Evolutionary conservation across 37 sponge, comb jelly and placozoan species (phyloP).

Genomic region (Halichondria panicea): DNA sequence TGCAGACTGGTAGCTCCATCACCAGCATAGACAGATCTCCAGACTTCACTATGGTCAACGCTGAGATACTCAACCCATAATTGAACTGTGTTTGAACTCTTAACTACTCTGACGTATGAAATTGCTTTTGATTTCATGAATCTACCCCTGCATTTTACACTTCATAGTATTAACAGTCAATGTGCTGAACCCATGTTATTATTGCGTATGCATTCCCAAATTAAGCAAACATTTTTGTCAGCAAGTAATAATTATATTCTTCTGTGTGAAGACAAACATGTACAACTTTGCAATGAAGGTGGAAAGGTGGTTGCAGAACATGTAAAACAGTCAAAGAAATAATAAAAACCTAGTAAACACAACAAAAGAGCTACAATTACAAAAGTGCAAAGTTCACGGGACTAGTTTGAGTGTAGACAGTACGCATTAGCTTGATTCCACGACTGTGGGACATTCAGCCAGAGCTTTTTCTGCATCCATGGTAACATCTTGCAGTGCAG

Average conservation of each 20-base stretch:
- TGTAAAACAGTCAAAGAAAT: background rate
- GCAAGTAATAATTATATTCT: too few relatives aligned
- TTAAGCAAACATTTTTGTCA: too few relatives aligned
- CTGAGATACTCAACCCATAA: too few relatives aligned
- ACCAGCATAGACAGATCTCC: background rate
- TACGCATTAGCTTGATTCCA: background rate
- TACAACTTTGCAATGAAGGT: too few relatives aligned
- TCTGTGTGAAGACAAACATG: too few relatives aligned
- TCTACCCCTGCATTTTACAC: too few relatives aligned
- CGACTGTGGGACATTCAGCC: conserved; percentile 2
- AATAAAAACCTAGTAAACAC: background rate
- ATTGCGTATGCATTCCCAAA: too few relatives aligned
- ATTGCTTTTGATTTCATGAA: too few relatives aligned
- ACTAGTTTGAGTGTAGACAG: background rate
- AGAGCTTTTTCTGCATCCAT: conserved; percentile 39
- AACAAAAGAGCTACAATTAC: background rate
- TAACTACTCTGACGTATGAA: too few relatives aligned
- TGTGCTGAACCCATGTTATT: too few relatives aligned
- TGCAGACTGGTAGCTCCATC: background rate
- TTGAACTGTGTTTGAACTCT: too few relatives aligned
- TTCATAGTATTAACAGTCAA: too few relatives aligned
- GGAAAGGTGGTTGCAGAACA: background rate
- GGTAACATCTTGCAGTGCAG: conserved; percentile 56
- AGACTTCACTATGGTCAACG: background rate
- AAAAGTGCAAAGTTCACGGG: background rate